Evolutionary conservation across 2,113 vertebrate species (phyloP).

Genomic region (Callaeas wilsoni): DNA sequence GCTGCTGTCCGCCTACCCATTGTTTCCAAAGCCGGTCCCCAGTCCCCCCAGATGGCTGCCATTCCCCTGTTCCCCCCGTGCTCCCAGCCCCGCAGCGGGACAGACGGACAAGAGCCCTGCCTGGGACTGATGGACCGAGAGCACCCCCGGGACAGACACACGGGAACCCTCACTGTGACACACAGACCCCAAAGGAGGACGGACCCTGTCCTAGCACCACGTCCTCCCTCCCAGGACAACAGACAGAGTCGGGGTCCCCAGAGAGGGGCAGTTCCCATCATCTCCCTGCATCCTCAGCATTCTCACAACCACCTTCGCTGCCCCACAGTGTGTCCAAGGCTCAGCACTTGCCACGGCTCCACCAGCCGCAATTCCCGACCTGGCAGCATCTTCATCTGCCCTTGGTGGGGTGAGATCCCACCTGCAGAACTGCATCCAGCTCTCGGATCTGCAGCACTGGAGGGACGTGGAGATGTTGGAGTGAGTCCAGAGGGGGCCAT

Average conservation of each 20-base stretch:
- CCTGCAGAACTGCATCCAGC: background rate
- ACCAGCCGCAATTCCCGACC: fast-evolving
- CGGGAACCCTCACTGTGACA: background rate
- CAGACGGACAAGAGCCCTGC: background rate
- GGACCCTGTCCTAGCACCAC: background rate
- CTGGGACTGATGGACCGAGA: background rate
- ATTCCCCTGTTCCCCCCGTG: fast-evolving
- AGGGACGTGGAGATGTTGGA: background rate
- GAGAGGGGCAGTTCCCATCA: too few species aligned
- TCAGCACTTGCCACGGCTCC: background rate
- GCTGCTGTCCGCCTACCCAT: fast-evolving
- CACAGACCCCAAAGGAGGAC: too few species aligned
- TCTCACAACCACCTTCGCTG: background rate
- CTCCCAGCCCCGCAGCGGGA: background rate
- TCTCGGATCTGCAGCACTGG: background rate
- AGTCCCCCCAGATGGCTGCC: background rate
- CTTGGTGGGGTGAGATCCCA: background rate
- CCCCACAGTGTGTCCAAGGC: fast-evolving
- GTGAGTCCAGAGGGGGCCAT: fast-evolving
- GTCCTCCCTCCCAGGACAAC: background rate
- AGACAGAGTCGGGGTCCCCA: fast-evolving
- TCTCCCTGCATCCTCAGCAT: background rate
- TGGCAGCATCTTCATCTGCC: too few species aligned
- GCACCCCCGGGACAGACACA: background rate
- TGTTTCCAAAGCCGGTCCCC: too few species aligned